Base-by-base conservation (phyloP, 2,113 vertebrate species). In the Prinia subflava region DNA sequence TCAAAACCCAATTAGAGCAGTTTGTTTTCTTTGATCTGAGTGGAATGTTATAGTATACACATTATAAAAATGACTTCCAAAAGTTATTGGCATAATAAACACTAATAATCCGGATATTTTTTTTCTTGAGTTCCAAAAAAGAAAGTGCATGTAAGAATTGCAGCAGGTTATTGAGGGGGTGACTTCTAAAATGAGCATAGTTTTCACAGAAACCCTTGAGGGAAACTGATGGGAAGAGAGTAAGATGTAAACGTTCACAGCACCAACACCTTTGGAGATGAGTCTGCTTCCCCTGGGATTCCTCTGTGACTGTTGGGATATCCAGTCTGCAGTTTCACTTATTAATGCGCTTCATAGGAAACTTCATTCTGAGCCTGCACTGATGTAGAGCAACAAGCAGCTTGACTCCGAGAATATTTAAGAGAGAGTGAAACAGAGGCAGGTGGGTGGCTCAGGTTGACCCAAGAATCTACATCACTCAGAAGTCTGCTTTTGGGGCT, bases 11-110 rank as follows among this genome's bases (percentile, higher is more conserved):
- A 92, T 87, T 90, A 91, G 91, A 92, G 63, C 37, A 30, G 74
- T 63, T 76, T 90, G 67, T 68, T 95, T 90, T 41, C 84, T 92
- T 97, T 97, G 94, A 95, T 96, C 89, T 96, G 28, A 53, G 50
- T 94, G 92, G 92, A 96, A 97, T 94, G 87, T 35, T 87, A 65
- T n/a, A 71, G 65, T 89, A 89, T 67, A 44, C 80, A 82, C 25
- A 8, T 91, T 92, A 84, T 97, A 94, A 96, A 94, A 94, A 64
- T 46, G 77, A 84, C 52, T 84, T 94, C 83, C 53, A 78, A 68
- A 84, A 94, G 62, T 87, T 89, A 94, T 52, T 92, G 83, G 24
- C 44, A 68, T 82, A 94, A 84, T 95, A 95, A 95, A 96, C 87
- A 52, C 80, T 84, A 94, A 89, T 87, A 92, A 94, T 56, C 39